Conservation (phyloP, 2,888 invertebrate species). For the Steromphala cineraria region DNA sequence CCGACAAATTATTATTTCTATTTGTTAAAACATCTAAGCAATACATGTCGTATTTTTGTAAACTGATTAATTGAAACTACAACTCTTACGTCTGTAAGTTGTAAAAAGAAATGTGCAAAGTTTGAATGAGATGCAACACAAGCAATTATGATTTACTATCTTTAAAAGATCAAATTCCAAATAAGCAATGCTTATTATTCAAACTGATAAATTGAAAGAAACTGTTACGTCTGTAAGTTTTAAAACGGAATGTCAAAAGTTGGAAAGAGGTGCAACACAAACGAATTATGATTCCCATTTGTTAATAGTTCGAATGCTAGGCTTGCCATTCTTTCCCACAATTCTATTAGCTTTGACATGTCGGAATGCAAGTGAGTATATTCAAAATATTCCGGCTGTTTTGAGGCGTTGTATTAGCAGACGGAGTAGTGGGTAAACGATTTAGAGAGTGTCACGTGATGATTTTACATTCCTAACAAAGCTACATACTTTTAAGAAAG, state of each 20-base stretch:
- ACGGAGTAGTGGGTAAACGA: neutral
- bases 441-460: conserved; percentile 7
- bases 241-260: neutral
- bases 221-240: neutral
- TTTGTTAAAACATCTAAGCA: too few relatives aligned
- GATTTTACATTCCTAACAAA: neutral
- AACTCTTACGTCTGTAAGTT: too few relatives aligned
- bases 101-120: too few relatives aligned
- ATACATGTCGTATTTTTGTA: too few relatives aligned
- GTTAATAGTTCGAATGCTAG: neutral
- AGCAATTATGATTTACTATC: neutral
- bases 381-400: neutral
- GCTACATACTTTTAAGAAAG: neutral
- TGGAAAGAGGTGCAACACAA: neutral
- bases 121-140: neutral
- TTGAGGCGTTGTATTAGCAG: neutral
- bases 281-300: neutral
- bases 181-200: neutral
- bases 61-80: too few relatives aligned
- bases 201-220: neutral
- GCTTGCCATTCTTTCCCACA: neutral
- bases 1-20: too few relatives aligned
- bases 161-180: neutral
- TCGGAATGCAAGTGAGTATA: neutral
- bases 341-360: conserved; percentile 15